phyloP scores from a whole-genome alignment of 2,888 invertebrate species.

The Alcis repandata region DNA sequence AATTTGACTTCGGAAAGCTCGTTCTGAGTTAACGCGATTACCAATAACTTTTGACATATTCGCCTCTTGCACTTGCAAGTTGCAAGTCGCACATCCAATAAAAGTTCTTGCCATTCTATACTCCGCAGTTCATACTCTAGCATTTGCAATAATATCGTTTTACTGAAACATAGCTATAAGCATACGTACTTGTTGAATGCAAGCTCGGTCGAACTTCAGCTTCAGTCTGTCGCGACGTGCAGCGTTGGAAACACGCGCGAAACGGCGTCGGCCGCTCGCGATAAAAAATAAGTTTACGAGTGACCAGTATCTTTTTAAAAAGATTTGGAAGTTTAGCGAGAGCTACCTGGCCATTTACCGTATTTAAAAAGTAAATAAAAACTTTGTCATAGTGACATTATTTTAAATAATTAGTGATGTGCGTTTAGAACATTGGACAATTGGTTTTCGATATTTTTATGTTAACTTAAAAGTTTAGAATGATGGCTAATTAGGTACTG shows the following conservation, averaged over 20 bases:
- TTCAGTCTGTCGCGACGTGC: conserved; percentile 52
- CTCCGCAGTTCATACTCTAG: neutral
- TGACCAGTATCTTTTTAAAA: conserved; percentile 15
- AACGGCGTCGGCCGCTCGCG: conserved; percentile 28
- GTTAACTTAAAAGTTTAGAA: conserved; percentile 3
- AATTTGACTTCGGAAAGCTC: too few relatives aligned
- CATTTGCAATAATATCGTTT: neutral
- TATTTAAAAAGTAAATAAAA: neutral
- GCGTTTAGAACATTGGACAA: conserved; percentile 6
- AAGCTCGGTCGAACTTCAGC: conserved; percentile 52
- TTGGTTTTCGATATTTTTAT: neutral
- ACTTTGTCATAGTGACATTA: conserved; percentile 24
- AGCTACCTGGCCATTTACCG: neutral
- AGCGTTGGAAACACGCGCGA: conserved; percentile 47
- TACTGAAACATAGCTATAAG: conserved; percentile 10
- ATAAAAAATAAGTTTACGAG: conserved; percentile 36
- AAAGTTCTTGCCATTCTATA: neutral
- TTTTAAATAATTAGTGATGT: conserved; percentile 22
- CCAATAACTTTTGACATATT: too few relatives aligned
- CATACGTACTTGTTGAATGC: conserved; percentile 68
- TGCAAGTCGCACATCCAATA: neutral
- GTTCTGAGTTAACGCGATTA: too few relatives aligned
- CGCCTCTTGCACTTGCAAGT: neutral
- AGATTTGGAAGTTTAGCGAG: neutral
- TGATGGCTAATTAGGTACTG: conserved; percentile 3